These are phyloP conservation scores for Mycalesis mineus DNA, from an alignment of 2,888 invertebrate species.

Conservation along the genomic window DNA sequence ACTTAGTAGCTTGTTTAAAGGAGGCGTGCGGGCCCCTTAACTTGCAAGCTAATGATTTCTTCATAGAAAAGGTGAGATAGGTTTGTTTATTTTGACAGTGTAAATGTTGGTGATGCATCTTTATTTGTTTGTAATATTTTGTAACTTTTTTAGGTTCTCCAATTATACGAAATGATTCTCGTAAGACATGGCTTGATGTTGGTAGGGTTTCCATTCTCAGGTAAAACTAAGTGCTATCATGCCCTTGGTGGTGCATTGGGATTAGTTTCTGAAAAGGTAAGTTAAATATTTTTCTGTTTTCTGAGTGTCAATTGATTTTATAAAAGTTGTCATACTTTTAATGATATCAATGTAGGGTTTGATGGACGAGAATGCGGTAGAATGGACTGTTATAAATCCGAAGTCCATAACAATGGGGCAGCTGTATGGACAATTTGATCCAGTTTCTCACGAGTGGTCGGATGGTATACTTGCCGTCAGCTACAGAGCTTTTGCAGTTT, in stretches of 20 bases:
- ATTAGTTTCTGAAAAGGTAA: constrained; percentile 85
- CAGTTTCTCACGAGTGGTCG: constrained; percentile 95
- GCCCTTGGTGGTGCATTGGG: constrained; percentile 88
- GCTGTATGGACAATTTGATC: constrained; percentile 95
- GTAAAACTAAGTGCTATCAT: constrained; percentile 91
- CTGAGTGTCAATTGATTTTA: too few relatives aligned
- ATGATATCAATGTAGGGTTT: constrained; percentile 70
- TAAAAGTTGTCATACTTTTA: not conserved
- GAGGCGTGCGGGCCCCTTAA: constrained; percentile 85
- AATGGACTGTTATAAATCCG: constrained; percentile 92
- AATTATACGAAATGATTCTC: constrained; percentile 96
- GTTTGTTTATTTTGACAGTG: not conserved
- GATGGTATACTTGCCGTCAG: constrained; percentile 92
- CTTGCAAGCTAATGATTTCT: constrained; percentile 89
- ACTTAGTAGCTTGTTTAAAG: constrained; percentile 56
- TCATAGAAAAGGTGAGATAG: constrained; percentile 83
- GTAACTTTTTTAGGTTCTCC: constrained; percentile 57
- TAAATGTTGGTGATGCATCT: too few relatives aligned
- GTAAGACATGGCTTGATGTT: constrained; percentile 97
- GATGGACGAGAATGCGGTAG: constrained; percentile 86
- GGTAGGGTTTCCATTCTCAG: constrained; percentile 94
- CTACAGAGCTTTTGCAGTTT: constrained; percentile 88
- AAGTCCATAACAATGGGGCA: constrained; percentile 98
- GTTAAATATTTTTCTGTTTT: not conserved
- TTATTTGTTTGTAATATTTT: not conserved